phyloP scores from a whole-genome alignment of 2,888 invertebrate genomes.

The Laothoe populi region DNA sequence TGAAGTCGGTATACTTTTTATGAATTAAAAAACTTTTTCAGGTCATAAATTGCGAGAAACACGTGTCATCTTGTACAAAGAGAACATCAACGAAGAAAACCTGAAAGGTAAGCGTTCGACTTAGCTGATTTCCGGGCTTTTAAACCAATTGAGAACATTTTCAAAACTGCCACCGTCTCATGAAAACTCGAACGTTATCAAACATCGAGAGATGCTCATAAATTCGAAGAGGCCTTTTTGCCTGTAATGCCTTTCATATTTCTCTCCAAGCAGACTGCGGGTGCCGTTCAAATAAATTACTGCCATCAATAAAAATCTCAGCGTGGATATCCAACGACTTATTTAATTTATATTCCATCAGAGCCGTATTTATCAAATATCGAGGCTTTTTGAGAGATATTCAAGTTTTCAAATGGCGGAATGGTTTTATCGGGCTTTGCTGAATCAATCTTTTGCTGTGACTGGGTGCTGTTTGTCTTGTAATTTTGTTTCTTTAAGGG shows the following conservation, averaged over 20 bases:
- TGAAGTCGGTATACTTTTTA: too few relatives aligned
- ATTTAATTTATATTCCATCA: constrained; percentile 84
- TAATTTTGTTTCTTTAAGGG: neutral
- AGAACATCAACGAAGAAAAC: neutral
- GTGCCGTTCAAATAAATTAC: constrained; percentile 83
- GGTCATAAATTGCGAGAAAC: too few relatives aligned
- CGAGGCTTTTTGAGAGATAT: constrained; percentile 57
- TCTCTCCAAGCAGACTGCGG: constrained; percentile 80
- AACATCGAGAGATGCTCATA: constrained; percentile 80
- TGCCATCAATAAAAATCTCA: constrained; percentile 83
- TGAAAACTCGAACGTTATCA: constrained; percentile 67
- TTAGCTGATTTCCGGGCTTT: constrained; percentile 54
- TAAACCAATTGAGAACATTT: constrained; percentile 63
- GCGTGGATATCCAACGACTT: constrained; percentile 78
- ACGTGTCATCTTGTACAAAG: neutral
- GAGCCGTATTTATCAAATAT: constrained; percentile 78
- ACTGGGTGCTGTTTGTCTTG: constrained; percentile 12
- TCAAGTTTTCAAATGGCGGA: constrained; percentile 46
- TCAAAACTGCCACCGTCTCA: constrained; percentile 47
- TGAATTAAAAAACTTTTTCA: too few relatives aligned
- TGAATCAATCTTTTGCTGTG: constrained; percentile 31
- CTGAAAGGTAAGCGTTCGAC: neutral
- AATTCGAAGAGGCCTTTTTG: constrained; percentile 81
- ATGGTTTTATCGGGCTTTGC: constrained; percentile 42
- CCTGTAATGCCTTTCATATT: constrained; percentile 83